Evolutionary conservation across 1,140 invertebrate genomes (phyloP).

Genomic region (Phortica variegata): DNA sequence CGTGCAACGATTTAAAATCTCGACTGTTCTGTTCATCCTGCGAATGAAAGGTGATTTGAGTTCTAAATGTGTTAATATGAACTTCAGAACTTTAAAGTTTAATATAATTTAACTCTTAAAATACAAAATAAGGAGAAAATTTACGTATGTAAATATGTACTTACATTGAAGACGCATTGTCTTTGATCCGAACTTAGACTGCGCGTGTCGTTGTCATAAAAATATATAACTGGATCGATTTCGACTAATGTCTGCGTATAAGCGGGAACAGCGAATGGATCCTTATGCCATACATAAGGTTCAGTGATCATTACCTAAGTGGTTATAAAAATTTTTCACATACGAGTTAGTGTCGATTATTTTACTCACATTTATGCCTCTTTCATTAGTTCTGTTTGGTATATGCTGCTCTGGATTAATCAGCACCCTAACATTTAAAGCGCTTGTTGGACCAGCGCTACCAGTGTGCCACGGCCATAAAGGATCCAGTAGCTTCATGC

Average conservation of each 20-base stretch:
- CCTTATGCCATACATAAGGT: constrained; percentile 43
- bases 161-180: constrained; percentile 45
- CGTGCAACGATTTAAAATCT: constrained; percentile 37
- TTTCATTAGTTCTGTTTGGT: constrained; percentile 25
- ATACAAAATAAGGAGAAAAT: not conserved
- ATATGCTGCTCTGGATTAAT: constrained; percentile 30
- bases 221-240: constrained; percentile 46
- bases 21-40: constrained; percentile 37
- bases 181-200: constrained; percentile 36
- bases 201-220: constrained; percentile 43
- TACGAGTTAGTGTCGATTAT: too few relatives aligned
- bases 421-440: constrained; percentile 27
- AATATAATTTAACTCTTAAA: not conserved
- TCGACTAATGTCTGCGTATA: constrained; percentile 39
- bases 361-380: constrained; percentile 34
- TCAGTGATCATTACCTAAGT: constrained; percentile 35
- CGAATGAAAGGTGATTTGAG: not conserved
- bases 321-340: too few relatives aligned
- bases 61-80: not conserved
- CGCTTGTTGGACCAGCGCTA: constrained; percentile 39
- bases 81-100: not conserved
- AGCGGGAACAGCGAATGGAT: constrained; percentile 30
- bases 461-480: constrained; percentile 45
- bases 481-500: constrained; percentile 33
- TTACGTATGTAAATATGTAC: not conserved